Conservation (phyloP, 2,113 vertebrate genomes). For the Myrmophylax atrothorax region DNA sequence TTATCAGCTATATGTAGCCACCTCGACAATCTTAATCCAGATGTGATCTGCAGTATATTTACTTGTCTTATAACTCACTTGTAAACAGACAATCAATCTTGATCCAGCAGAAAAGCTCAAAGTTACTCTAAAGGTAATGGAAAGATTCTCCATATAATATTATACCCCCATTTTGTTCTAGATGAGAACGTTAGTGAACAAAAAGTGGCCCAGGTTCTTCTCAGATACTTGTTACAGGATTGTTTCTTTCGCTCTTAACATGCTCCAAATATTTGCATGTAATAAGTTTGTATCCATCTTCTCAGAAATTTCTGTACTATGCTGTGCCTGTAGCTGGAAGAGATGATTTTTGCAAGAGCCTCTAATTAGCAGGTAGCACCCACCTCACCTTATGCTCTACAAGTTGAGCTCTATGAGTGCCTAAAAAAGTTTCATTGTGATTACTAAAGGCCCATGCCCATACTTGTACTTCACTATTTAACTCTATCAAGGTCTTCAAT, state of each 20-base stretch:
- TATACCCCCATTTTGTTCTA: neutral
- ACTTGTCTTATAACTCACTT: slow-evolving; percentile 12
- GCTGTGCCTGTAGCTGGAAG: neutral
- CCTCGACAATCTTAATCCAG: neutral
- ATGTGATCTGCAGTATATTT: slow-evolving; percentile 1
- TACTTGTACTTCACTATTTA: neutral
- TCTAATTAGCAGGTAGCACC: neutral
- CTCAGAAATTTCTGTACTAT: neutral
- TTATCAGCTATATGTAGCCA: neutral
- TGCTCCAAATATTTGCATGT: neutral
- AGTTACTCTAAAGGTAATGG: neutral
- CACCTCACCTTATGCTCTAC: neutral
- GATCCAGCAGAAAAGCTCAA: neutral
- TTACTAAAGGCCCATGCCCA: neutral
- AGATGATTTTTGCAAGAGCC: neutral
- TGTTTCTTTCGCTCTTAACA: neutral
- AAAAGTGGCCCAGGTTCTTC: neutral
- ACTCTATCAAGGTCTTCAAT: neutral
- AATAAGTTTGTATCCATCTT: neutral
- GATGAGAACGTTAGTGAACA: neutral
- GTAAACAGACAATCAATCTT: neutral
- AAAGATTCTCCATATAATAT: neutral
- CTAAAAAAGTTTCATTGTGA: neutral
- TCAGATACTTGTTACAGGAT: neutral
- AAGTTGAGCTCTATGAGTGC: neutral